Percentiles rank a stretch among this genome's conserved stretches.
phyloP scores from a whole-genome alignment of 1,140 invertebrate genomes.

The Aphelinus certus region DNA sequence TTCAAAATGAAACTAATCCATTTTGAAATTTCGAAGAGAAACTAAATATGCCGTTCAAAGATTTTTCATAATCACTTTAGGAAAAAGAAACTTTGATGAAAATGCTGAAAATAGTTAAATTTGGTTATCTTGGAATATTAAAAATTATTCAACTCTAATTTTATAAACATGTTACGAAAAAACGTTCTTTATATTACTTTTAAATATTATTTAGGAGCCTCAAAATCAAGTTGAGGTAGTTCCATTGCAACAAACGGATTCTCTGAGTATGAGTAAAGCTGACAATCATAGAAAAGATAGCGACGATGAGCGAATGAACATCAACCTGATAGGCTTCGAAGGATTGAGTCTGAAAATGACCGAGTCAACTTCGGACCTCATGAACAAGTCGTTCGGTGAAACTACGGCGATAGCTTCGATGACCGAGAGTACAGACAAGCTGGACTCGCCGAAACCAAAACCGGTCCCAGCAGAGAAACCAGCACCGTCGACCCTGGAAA shows the following conservation, averaged over 20 bases:
- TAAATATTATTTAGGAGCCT: background rate
- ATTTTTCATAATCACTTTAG: too few species aligned
- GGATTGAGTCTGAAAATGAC: conserved; percentile 35
- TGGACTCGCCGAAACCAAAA: conserved; percentile 46
- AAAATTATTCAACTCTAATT: too few species aligned
- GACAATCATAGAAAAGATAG: conserved; percentile 33
- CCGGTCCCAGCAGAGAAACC: conserved; percentile 54
- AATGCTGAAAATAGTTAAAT: too few species aligned
- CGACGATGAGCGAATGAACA: conserved; percentile 41
- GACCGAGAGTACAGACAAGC: conserved; percentile 45
- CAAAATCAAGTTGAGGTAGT: background rate
- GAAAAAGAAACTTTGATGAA: too few species aligned
- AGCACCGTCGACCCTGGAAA: conserved; percentile 53
- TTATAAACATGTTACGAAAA: too few species aligned
- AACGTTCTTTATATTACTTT: conserved; percentile 1
- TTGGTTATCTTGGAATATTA: too few species aligned
- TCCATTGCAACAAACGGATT: background rate
- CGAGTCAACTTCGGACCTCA: background rate
- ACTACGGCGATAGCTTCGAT: background rate
- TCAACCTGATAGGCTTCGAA: conserved; percentile 48
- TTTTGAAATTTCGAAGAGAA: too few species aligned
- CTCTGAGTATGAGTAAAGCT: background rate
- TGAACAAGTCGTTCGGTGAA: conserved; percentile 42
- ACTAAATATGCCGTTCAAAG: too few species aligned
- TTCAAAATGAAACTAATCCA: too few species aligned